These are phyloP conservation scores for Hecatera dysodea DNA, from an alignment of 2,888 invertebrate species.

Conservation along the genomic window DNA sequence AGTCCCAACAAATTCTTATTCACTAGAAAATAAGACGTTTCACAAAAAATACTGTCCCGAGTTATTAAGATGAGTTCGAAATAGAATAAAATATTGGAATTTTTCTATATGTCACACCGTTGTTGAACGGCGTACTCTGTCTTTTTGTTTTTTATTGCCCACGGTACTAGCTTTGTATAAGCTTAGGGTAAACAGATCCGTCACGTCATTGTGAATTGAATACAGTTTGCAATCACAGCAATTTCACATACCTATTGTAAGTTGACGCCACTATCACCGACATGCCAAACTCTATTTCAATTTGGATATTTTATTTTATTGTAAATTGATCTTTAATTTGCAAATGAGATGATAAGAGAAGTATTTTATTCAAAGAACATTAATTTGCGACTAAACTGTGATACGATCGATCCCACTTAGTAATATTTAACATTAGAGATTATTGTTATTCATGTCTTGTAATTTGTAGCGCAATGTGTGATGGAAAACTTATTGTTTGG, in stretches of 20 bases:
- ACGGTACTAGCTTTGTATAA: conserved; percentile 74
- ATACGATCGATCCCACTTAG: conserved; percentile 13
- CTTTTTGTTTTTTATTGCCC: conserved; percentile 75
- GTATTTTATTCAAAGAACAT: conserved; percentile 21
- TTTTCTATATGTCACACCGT: conserved; percentile 77
- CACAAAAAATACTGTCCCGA: conserved; percentile 83
- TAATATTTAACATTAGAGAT: conserved; percentile 16
- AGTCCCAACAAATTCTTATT: conserved; percentile 90
- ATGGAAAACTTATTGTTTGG: not conserved
- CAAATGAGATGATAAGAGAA: conserved; percentile 17
- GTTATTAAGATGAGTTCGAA: conserved; percentile 82
- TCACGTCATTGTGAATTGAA: conserved; percentile 11
- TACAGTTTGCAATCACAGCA: conserved; percentile 14
- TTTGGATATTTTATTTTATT: not conserved
- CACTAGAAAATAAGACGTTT: conserved; percentile 88
- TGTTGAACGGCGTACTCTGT: conserved; percentile 73
- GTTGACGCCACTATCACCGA: conserved; percentile 7
- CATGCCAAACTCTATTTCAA: not conserved
- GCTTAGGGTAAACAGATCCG: conserved; percentile 38
- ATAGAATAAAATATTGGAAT: conserved; percentile 81
- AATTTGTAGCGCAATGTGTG: conserved; percentile 8
- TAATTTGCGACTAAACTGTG: conserved; percentile 12
- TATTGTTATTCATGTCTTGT: conserved; percentile 10
- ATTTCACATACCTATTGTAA: conserved; percentile 13
- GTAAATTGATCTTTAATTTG: conserved; percentile 10